Conservation (phyloP, 1,140 invertebrate species). For the Heliconius hermathena region DNA sequence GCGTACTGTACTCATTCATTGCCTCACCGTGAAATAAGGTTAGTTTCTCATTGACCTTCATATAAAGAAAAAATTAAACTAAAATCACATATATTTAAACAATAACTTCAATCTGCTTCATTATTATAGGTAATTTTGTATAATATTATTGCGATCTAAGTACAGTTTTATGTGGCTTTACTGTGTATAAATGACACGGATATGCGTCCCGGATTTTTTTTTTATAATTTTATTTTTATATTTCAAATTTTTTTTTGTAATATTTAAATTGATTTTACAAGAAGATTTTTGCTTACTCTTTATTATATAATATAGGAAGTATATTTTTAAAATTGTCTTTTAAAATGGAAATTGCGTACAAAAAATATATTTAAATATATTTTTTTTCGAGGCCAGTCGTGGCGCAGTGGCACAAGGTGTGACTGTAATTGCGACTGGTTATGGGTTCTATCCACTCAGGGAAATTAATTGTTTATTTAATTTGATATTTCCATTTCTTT, state of each 20-base stretch:
- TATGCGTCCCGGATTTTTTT: slow-evolving; percentile 13
- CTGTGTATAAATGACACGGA: slow-evolving; percentile 15
- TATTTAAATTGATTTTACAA: slow-evolving; percentile 9
- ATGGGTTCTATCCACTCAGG: no score
- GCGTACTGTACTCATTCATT: background rate
- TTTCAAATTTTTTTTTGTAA: background rate
- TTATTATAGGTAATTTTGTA: slow-evolving; percentile 28
- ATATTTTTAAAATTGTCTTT: no score
- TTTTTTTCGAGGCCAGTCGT: no score
- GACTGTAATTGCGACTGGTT: no score
- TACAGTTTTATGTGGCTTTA: slow-evolving; percentile 19
- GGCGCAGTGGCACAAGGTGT: no score
- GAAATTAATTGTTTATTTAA: no score
- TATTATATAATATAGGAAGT: no score
- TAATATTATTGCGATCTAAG: slow-evolving; percentile 17
- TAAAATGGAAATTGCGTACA: no score
- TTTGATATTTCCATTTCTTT: no score
- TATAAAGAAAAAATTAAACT: slow-evolving; percentile 28
- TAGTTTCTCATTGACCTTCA: slow-evolving; percentile 28
- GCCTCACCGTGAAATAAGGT: slow-evolving; percentile 24
- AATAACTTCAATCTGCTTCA: slow-evolving; percentile 30
- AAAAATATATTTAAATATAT: no score
- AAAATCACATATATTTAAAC: slow-evolving; percentile 33
- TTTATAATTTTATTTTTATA: slow-evolving; percentile 15
- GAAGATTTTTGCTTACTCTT: background rate